phyloP scores from a whole-genome alignment of 2,888 invertebrate genomes.

The Gerosis bhagava region DNA sequence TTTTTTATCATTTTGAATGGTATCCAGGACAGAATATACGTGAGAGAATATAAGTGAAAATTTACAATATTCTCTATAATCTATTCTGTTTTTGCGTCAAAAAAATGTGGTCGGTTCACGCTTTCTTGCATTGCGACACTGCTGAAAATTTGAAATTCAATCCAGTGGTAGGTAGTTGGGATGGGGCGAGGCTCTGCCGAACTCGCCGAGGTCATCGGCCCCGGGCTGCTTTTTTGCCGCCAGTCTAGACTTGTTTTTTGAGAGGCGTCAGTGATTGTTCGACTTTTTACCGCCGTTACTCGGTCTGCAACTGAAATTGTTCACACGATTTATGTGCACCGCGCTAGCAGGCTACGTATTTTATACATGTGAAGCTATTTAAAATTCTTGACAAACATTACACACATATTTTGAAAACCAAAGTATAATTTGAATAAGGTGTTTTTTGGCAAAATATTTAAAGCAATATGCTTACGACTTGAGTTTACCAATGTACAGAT shows the following conservation, averaged over 20 bases:
- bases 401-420: too few species aligned
- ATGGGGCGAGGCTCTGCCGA: conserved; percentile 44
- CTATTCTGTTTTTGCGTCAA: conserved; percentile 19
- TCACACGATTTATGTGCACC: conserved; percentile 56
- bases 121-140: conserved; percentile 59
- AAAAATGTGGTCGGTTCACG: conserved; percentile 46
- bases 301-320: conserved; percentile 47
- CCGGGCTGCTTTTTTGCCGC: conserved; percentile 73
- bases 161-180: conserved; percentile 32
- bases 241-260: conserved; percentile 68
- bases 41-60: too few species aligned
- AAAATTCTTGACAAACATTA: too few species aligned
- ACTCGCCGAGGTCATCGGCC: conserved; percentile 57
- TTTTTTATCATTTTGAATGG: too few species aligned
- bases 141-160: conserved; percentile 80
- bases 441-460: too few species aligned
- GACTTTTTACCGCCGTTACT: conserved; percentile 65
- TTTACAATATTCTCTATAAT: conserved; percentile 4
- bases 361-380: too few species aligned
- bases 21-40: too few species aligned
- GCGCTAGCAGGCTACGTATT: conserved; percentile 2
- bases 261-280: conserved; percentile 67
- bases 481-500: too few species aligned
- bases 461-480: too few species aligned
- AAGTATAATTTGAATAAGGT: too few species aligned